Base-by-base conservation (phyloP, 1,140 invertebrate genomes). In the Eurytemora carolleeae region DNA sequence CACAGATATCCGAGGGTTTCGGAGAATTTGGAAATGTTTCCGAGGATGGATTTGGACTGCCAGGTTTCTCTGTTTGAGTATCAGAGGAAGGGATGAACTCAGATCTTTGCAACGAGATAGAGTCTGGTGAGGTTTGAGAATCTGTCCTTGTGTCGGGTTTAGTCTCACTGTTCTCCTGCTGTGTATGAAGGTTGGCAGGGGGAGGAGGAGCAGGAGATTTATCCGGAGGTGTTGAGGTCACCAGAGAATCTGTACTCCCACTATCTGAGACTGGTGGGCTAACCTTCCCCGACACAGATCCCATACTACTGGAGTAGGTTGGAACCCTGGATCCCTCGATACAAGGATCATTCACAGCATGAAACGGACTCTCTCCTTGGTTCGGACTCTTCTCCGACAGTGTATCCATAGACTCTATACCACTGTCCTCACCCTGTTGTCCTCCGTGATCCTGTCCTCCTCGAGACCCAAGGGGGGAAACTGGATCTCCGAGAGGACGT, bases 371-470 rank as follows among this genome's bases (percentile, higher is more conserved):
- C 31, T 79, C 78, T 24, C 78, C 82, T 70, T 90, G 86, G 70
- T 89, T 87, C 1, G 87, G 87, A 65, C 85, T 88, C 69, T 92
- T 92, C 68, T 92, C 87, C 21, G 86, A 89, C 2, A 90, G 71
- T 1, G 87, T 87, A 69, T 92, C 87, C 87, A 90, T 89, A 2
- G 86, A 89, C 70, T 92, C 87, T 19, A 92, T 90, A 1, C 87
- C 87, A 52, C 86, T 89, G 72, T 91, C 87, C 71, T 92, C 87
- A 20, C 86, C 86, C 64, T 71, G 68, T 54, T 61, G 12, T 15
- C 63, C 23, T 19, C 21, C 52, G 24, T 64, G 57, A 16, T 21
- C 52, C 21, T 19, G 22, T 24, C 17, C 1, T 16, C 19, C 1
- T n/a, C 3, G 61, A 24, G 21, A 59, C 3, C 16, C 21, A 20